These are phyloP conservation scores for Crotalus horridus DNA, from an alignment of 2,113 vertebrate species.

Conservation along the genomic window DNA sequence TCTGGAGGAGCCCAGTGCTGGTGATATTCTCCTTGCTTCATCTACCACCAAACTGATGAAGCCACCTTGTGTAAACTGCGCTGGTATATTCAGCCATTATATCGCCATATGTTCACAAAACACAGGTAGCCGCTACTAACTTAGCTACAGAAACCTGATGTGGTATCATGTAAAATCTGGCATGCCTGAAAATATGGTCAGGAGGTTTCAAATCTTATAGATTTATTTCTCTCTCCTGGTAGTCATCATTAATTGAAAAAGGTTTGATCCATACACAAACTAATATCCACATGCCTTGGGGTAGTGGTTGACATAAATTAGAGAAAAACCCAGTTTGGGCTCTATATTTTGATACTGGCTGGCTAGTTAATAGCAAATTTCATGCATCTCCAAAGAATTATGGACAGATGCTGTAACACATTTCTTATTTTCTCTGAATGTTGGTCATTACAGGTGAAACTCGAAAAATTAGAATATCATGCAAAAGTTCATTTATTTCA, in stretches of 20 bases:
- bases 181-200: neutral
- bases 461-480: no score
- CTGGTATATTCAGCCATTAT: neutral
- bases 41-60: neutral
- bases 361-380: neutral
- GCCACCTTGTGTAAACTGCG: neutral
- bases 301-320: neutral
- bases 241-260: neutral
- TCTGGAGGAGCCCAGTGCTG: accelerated
- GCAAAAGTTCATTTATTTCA: no score
- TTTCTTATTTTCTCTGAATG: neutral
- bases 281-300: neutral
- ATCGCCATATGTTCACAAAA: neutral
- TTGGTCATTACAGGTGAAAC: no score
- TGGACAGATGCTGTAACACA: neutral
- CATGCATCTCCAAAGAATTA: neutral
- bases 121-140: neutral
- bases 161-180: neutral
- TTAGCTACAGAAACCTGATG: neutral
- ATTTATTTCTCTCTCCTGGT: neutral
- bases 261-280: neutral
- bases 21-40: neutral
- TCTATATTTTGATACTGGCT: neutral
- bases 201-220: neutral
- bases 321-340: neutral